These are phyloP conservation scores for Melanotaenia nigrans DNA, from an alignment of 2,797 vertebrate genomes.

Conservation along the genomic window DNA sequence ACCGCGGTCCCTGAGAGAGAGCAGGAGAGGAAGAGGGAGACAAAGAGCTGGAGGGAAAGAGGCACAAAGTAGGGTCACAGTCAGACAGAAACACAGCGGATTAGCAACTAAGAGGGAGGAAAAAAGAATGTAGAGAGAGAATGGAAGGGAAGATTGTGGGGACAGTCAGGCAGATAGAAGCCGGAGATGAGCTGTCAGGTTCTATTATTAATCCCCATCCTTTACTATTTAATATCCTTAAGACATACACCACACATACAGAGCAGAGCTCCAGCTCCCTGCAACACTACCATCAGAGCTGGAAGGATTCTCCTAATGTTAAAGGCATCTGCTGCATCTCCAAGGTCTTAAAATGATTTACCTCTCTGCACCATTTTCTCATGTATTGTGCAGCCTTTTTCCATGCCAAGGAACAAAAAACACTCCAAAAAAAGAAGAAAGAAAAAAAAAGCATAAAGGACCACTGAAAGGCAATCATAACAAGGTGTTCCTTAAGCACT, in stretches of 20 bases:
- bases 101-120: conserved; percentile 72
- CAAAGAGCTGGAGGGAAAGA: conserved; percentile 50
- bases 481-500: conserved; percentile 66
- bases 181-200: conserved; percentile 83
- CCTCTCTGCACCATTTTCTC: conserved; percentile 39
- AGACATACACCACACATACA: conserved; percentile 68
- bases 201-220: conserved; percentile 83
- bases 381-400: conserved; percentile 36
- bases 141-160: conserved; percentile 70
- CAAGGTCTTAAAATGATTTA: conserved; percentile 58
- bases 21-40: conserved; percentile 35
- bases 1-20: conserved; percentile 78
- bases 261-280: conserved; percentile 61
- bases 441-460: conserved; percentile 8
- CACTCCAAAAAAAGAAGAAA: not conserved
- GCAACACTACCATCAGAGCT: conserved; percentile 49
- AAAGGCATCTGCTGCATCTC: conserved; percentile 64
- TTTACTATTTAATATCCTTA: conserved; percentile 83
- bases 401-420: conserved; percentile 21
- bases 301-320: conserved; percentile 59
- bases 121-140: conserved; percentile 64
- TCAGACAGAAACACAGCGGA: conserved; percentile 62
- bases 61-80: conserved; percentile 59
- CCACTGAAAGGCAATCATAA: conserved; percentile 67
- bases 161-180: conserved; percentile 79